phyloP scores from a whole-genome alignment of 2,797 vertebrate genomes.

The Paguma larvata region DNA sequence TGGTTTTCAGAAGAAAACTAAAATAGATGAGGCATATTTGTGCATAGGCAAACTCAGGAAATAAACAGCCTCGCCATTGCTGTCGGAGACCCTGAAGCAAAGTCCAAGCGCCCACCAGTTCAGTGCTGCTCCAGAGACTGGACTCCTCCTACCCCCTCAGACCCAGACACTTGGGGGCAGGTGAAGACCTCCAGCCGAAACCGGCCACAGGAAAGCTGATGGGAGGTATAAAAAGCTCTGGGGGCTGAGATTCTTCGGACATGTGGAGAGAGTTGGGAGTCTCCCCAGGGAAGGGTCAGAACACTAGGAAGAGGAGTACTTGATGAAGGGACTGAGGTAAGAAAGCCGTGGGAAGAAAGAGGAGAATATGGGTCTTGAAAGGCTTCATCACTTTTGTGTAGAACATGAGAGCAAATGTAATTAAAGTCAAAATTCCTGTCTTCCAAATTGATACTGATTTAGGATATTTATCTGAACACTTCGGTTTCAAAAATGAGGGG shows the following conservation, averaged over 20 bases:
- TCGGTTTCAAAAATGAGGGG: not conserved
- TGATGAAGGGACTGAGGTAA: not conserved
- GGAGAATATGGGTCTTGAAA: not conserved
- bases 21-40: not conserved
- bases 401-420: not conserved
- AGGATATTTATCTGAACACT: not conserved
- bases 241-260: not conserved
- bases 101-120: not conserved
- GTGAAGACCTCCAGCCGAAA: not conserved
- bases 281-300: not conserved
- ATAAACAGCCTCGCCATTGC: not conserved
- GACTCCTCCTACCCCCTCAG: not conserved
- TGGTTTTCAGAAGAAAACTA: conserved; percentile 8
- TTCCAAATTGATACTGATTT: not conserved
- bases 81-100: not conserved
- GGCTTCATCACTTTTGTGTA: not conserved
- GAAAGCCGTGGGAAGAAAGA: not conserved
- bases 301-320: not conserved
- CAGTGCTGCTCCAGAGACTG: not conserved
- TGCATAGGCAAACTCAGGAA: not conserved
- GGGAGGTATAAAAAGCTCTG: not conserved
- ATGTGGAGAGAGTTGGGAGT: not conserved
- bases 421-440: not conserved
- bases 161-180: fast-evolving
- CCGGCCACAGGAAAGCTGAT: not conserved